A percentile compares a stretch with the other conserved stretches of the same genome.
Evolutionary conservation across 2,113 vertebrate genomes (phyloP).

Genomic region (Poicephalus gulielmi): DNA sequence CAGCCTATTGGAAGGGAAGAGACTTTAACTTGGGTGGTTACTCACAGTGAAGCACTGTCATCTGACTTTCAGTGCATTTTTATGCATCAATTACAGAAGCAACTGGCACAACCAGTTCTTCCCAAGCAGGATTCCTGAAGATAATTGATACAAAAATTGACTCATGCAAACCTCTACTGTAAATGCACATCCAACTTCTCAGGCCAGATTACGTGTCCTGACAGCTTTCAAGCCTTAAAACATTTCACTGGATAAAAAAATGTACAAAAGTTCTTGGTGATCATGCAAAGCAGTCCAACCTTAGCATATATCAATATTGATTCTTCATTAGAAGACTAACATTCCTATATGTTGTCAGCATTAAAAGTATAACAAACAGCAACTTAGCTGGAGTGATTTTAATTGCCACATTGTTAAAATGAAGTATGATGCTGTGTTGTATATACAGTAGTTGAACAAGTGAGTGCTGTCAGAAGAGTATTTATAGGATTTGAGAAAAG

Average conservation of each 20-base stretch:
- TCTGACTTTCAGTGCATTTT: background rate
- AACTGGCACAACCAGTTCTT: slow-evolving; percentile 10
- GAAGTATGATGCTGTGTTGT: background rate
- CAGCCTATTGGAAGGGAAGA: background rate
- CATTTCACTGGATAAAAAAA: background rate
- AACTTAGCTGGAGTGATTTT: background rate
- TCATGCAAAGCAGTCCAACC: background rate
- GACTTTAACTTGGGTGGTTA: background rate
- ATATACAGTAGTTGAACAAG: background rate
- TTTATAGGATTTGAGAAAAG: background rate
- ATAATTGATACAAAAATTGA: background rate
- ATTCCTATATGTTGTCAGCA: background rate
- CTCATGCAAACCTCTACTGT: background rate
- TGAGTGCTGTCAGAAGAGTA: background rate
- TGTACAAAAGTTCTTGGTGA: background rate
- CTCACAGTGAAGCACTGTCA: background rate
- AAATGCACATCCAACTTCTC: background rate
- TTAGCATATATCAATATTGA: background rate
- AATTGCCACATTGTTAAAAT: background rate
- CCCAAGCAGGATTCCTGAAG: background rate
- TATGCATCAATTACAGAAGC: background rate
- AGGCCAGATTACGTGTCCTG: background rate
- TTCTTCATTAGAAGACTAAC: background rate
- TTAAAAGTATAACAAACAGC: background rate
- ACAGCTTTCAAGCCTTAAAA: background rate